These are phyloP conservation scores for Anniella stebbinsi DNA, from an alignment of 2,797 vertebrate species.

Conservation along the genomic window DNA sequence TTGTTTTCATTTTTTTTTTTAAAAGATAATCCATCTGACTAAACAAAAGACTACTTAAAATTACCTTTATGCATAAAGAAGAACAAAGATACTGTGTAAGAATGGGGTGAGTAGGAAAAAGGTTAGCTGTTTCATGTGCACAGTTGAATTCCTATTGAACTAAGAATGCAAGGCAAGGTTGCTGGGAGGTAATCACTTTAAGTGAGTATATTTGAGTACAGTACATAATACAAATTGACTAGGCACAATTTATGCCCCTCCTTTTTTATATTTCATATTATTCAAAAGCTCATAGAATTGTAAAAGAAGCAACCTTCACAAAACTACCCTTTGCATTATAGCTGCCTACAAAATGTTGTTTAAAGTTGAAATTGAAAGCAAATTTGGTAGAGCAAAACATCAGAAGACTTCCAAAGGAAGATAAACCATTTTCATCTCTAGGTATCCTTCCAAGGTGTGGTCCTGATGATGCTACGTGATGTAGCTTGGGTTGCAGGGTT, in stretches of 20 bases:
- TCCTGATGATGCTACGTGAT: too few species aligned
- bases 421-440: not conserved
- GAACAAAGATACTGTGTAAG: slow-evolving; percentile 27
- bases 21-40: not conserved
- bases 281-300: not conserved
- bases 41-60: slow-evolving; percentile 21
- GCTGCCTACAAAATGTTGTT: not conserved
- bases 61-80: slow-evolving; percentile 3
- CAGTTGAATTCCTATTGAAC: not conserved
- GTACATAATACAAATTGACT: not conserved
- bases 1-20: not conserved
- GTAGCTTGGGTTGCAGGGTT: too few species aligned
- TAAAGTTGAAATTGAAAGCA: not conserved
- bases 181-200: not conserved
- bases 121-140: not conserved
- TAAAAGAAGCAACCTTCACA: not conserved
- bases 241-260: not conserved
- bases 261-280: not conserved
- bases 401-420: not conserved
- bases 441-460: too few species aligned
- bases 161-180: not conserved
- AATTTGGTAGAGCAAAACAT: not conserved
- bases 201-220: not conserved
- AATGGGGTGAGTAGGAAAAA: not conserved
- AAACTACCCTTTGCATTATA: not conserved